Evolutionary conservation across 2,888 invertebrate genomes (phyloP), one percentile per base, ranked within the genome.

Genomic region (Drosophila robusta): DNA sequence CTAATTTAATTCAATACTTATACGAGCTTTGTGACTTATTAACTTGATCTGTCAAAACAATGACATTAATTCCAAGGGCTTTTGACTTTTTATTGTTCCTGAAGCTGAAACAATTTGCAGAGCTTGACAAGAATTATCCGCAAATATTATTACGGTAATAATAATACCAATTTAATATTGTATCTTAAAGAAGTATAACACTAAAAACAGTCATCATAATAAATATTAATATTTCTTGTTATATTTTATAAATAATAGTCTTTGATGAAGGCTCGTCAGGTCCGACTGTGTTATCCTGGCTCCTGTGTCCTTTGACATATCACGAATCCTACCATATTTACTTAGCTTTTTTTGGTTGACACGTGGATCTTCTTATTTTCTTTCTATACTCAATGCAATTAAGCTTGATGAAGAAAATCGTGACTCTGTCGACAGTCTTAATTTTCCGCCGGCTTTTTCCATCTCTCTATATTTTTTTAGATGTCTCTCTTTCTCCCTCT

Each of bases 351-450:
- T 24, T n/a, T 32, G 16, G 6, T 36, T 38, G 36, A 9, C 49
- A 62, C 34, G 54, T 57, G 54, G 32, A 54, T 50, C 18, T 49
- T 29, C 34, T 26, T 41, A 24, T 39, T 57, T 60, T 14, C 32
- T 56, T 18, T 16, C 34, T 36, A 16, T 44, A 16, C 29, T 18
- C 38, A 38, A 54, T 22, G 52, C 63, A 69, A 69, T 63, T 63
- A 68, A 61, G 49, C 44, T 46, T 58, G 42, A 45, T 45, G 39
- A 12, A 41, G 51, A 39, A 45, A 71, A 55, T 60, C 52, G 75
- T 73, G 49, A 61, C 63, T 22, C 8, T 57, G 50, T 39, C 55
- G 18, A 42, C 36, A 39, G 41, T 52, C 26, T 47, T 29, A 34
- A n/a, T 36, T 45, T 34, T 32, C 18, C 16, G n/a, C 18, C 18